phyloP scores from a whole-genome alignment of 2,888 invertebrate species.

The Drosophila paracracens region DNA sequence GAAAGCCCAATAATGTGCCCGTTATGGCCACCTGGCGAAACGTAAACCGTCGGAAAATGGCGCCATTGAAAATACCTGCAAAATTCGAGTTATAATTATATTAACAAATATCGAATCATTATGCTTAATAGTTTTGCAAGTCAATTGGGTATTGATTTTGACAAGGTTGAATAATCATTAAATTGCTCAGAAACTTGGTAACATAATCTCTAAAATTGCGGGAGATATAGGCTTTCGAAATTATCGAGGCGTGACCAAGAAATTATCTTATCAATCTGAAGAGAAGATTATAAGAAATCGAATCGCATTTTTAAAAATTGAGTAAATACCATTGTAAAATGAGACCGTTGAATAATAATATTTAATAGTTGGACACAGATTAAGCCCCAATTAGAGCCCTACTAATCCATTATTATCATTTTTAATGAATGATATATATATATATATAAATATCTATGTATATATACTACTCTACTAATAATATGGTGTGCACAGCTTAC shows the following conservation, averaged over 20 bases:
- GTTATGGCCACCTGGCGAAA: slow-evolving; percentile 89
- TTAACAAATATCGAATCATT: not conserved
- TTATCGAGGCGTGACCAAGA: not conserved
- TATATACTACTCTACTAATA: not conserved
- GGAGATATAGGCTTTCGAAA: too few relatives aligned
- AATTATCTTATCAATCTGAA: not conserved
- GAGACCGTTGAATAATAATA: not conserved
- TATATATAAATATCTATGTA: too few relatives aligned
- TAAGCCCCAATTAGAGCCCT: not conserved
- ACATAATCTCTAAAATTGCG: not conserved
- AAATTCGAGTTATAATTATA: not conserved
- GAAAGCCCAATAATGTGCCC: slow-evolving; percentile 87
- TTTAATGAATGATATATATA: not conserved
- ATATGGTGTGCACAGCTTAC: slow-evolving; percentile 83
- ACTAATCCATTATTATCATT: not conserved
- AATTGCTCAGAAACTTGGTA: not conserved
- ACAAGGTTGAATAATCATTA: not conserved
- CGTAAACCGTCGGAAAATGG: slow-evolving; percentile 88
- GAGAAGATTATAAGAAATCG: not conserved
- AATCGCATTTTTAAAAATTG: not conserved
- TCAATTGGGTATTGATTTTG: not conserved
- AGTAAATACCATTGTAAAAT: not conserved
- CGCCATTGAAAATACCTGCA: slow-evolving; percentile 88
- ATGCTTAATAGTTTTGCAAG: not conserved
- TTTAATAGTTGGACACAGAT: not conserved